Evolutionary conservation across 2,888 invertebrate genomes (phyloP).

Genomic region (Anorthoa munda): DNA sequence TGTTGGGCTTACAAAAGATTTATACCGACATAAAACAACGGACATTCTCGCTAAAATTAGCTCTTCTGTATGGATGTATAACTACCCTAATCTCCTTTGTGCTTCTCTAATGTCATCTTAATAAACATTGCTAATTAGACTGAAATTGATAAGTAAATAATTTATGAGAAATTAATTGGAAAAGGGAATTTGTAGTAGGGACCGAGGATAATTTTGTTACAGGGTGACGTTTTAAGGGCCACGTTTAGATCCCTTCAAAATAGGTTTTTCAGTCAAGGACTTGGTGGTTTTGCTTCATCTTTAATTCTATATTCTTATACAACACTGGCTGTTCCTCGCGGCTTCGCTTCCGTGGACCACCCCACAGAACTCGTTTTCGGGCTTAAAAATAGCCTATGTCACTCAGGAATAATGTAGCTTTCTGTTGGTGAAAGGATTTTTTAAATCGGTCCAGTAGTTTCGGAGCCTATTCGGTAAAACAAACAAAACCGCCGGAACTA

Average conservation of each 20-base stretch:
- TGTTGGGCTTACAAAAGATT: slow-evolving; percentile 67
- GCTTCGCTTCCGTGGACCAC: too few species aligned
- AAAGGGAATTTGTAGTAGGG: slow-evolving; percentile 41
- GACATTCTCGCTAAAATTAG: slow-evolving; percentile 56
- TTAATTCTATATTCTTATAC: background rate
- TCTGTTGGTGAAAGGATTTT: too few species aligned
- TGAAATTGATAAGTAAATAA: slow-evolving; percentile 37
- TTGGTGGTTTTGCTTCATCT: background rate
- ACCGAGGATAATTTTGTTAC: slow-evolving; percentile 16
- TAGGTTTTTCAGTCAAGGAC: background rate
- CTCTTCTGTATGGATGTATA: slow-evolving; percentile 38
- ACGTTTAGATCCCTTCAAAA: background rate
- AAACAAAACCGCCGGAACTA: too few species aligned
- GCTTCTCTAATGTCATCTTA: slow-evolving; percentile 43
- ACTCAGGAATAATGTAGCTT: too few species aligned
- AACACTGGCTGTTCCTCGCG: too few species aligned
- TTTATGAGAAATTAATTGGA: slow-evolving; percentile 35
- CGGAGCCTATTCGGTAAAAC: too few species aligned
- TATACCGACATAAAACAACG: slow-evolving; percentile 63
- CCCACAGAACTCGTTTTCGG: too few species aligned
- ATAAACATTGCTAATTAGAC: slow-evolving; percentile 48
- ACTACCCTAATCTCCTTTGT: slow-evolving; percentile 50
- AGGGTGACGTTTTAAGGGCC: slow-evolving; percentile 4
- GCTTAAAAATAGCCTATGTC: too few species aligned
- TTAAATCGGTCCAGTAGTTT: too few species aligned